These are phyloP conservation scores for Danaus chrysippus DNA, from an alignment of 2,888 invertebrate species.

Conservation along the genomic window DNA sequence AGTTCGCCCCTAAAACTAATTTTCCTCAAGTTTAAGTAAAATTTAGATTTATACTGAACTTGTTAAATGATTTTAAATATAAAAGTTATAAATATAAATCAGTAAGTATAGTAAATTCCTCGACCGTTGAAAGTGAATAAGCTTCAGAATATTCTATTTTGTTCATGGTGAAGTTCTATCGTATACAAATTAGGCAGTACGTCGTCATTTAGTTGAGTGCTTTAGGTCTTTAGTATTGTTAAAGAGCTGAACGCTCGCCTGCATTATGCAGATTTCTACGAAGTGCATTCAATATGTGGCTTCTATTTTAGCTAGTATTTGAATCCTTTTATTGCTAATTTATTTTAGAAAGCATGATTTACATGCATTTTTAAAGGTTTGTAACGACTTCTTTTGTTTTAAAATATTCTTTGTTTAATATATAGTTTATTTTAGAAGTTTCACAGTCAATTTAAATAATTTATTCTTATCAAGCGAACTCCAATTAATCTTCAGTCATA, in stretches of 20 bases:
- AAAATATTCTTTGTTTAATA: too few relatives aligned
- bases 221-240: conserved; percentile 8
- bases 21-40: background rate
- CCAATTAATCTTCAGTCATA: too few relatives aligned
- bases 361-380: background rate
- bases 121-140: too few relatives aligned
- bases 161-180: background rate
- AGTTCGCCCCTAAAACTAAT: conserved; percentile 9
- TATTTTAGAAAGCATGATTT: conserved; percentile 6
- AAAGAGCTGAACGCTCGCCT: conserved; percentile 10
- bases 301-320: conserved; percentile 11
- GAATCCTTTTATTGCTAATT: conserved; percentile 13
- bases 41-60: background rate
- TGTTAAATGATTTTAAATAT: too few relatives aligned
- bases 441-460: too few relatives aligned
- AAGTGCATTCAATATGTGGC: conserved; percentile 17
- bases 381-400: background rate
- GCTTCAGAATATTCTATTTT: too few relatives aligned
- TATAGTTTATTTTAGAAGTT: too few relatives aligned
- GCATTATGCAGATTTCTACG: conserved; percentile 13
- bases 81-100: too few relatives aligned
- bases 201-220: conserved; percentile 4
- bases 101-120: too few relatives aligned
- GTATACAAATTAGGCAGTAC: conserved; percentile 7
- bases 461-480: too few relatives aligned